Evolutionary conservation across 2,797 vertebrate genomes (phyloP), one percentile per base, ranked within the genome.

Genomic region (Leuciscus waleckii): DNA sequence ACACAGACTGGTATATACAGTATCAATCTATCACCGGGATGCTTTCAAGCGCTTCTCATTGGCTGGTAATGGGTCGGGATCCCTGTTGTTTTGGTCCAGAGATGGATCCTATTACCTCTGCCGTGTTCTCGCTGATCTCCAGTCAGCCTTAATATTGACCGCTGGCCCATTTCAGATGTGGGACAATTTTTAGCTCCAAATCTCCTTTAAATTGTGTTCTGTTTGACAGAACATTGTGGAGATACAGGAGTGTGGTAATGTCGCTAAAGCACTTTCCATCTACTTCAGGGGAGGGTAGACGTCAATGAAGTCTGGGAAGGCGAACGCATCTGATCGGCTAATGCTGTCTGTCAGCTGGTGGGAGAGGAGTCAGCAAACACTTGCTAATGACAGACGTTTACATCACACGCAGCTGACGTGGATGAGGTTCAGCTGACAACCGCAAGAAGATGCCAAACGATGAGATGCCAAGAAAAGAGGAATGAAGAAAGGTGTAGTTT

Each of bases 21-120:
- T 79, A 67, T 79, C 41, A 79, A 32, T 79, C 61, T 46, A 80
- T 81, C 43, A 54, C 1, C 3, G 46, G 13, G 63, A 68, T 54
- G 46, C 46, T 51, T 80, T 80, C 21, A 51, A 65, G 26, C 2
- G 8, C 21, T 35, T 68, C 51, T 76, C 74, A 37, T 68, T 67
- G 58, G 58, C 17, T 41, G 61, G 58, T 79, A 63, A 67, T 32
- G 61, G 61, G 26, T 6, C 23, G 6, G 37, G 11, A n/a, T 41
- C 23, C n/a, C 49, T 29, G 23, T 39, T 78, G 37, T 37, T 80
- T 49, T 69, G 32, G 17, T 37, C 21, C 43, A 5, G 63, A 8
- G 79, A 51, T 37, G 79, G 46, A 69, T 81, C 63, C 7, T 35
- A 51, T 68, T 81, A 80, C 32, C 65, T 81, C 65, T 4, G 4